Conservation (phyloP, 2,113 vertebrate genomes). For the Macrotus californicus region DNA sequence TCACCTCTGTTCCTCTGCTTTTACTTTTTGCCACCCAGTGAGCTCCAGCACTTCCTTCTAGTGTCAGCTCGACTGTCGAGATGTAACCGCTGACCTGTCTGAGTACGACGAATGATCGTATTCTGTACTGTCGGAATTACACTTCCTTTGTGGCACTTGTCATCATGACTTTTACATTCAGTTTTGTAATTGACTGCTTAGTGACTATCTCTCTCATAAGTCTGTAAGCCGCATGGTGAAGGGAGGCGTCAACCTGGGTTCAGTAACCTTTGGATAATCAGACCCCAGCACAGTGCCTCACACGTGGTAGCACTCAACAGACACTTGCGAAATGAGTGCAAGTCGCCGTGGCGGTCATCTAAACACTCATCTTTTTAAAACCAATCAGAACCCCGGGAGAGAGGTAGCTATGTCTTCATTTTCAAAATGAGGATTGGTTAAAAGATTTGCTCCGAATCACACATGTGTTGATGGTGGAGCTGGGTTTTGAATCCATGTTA, state of each 20-base stretch:
- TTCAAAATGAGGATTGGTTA: neutral
- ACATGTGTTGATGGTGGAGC: neutral
- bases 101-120: neutral
- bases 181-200: neutral
- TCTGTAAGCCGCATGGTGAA: neutral
- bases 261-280: neutral
- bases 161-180: neutral
- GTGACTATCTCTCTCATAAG: neutral
- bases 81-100: neutral
- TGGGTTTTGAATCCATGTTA: conserved; percentile 26
- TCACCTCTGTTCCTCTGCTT: neutral
- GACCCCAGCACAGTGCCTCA: neutral
- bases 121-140: too few relatives aligned
- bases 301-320: fast-evolving
- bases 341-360: neutral
- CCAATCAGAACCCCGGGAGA: neutral
- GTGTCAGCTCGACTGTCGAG: neutral
- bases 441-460: neutral
- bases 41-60: neutral
- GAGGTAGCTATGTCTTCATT: neutral
- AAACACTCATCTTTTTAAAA: neutral
- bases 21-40: neutral
- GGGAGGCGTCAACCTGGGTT: neutral
- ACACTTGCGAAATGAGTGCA: neutral
- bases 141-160: neutral